Evolutionary conservation across 2,797 vertebrate genomes (phyloP).

Genomic region (Sebastes alutus): DNA sequence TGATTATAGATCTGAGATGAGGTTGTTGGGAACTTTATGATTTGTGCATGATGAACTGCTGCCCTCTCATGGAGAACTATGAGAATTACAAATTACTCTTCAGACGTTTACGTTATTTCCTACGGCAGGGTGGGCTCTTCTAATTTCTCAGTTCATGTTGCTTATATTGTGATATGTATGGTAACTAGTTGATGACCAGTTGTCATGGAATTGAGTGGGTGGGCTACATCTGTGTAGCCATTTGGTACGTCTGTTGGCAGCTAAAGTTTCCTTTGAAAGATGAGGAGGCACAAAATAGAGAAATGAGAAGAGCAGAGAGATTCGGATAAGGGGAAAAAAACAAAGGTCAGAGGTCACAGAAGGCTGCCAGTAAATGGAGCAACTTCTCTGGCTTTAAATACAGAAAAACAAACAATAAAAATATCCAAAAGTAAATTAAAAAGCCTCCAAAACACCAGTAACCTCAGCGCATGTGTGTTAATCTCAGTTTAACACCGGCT

Average conservation of each 20-base stretch:
- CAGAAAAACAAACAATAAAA: not conserved
- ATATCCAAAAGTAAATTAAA: not conserved
- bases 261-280: not conserved
- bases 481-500: not conserved
- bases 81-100: not conserved
- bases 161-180: not conserved
- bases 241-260: no score
- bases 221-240: not conserved
- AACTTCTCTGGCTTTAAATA: not conserved
- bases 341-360: slow-evolving; percentile 5
- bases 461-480: not conserved
- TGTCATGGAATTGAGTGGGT: not conserved
- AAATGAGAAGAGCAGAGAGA: no score
- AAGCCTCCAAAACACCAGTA: not conserved
- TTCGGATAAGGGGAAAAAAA: no score
- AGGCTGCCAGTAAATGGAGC: not conserved
- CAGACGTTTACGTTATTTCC: not conserved
- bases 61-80: slow-evolving; percentile 1
- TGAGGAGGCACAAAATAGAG: no score
- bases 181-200: not conserved
- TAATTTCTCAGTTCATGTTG: not conserved
- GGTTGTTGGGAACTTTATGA: no score
- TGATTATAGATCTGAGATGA: not conserved
- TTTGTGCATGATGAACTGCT: not conserved
- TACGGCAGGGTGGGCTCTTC: no score